Evolutionary conservation across 2,888 invertebrate species (phyloP), one percentile per base, ranked within the genome.

Genomic region (Lasius platythorax): DNA sequence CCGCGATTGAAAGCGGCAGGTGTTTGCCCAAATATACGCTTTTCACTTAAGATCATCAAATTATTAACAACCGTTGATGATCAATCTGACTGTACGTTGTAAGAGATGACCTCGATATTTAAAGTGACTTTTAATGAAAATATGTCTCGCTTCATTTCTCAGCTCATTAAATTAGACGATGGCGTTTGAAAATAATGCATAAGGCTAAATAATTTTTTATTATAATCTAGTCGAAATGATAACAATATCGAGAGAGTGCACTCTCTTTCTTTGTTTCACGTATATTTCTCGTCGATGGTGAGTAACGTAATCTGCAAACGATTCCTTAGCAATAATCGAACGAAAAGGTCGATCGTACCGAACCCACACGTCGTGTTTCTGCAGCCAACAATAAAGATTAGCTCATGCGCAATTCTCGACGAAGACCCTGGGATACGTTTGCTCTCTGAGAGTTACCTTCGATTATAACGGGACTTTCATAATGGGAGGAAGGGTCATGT

Each of bases 311-410:
- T 79, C 56, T 86, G 72, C 64, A 67, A 67, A 37, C 58, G 74
- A 85, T 82, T 81, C 33, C 81, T 84, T 82, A 79, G 79, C 85
- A 82, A 79, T 72, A 53, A 75, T 43, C 68, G 53, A 61, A 67
- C 8, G 85, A 63, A 91, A 90, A 90, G 90, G 88, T 91, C 91
- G 88, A 23, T 23, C 58, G 58, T 37, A 82, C 83, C 76, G 75
- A 70, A 72, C 85, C 82, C 64, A 74, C 68, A 30, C 33, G 33
- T 63, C n/a, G 75, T 85, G 79, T 88, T 87, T 86, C 75, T 66
- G 43, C 64, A 50, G 70, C 15, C 85, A 86, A 88, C 83, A 89
- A 89, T 88, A 92, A 92, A 92, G 91, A 90, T 92, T 90, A 88
- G 28, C 70, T 83, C 64, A 61, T 76, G 50, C 87, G 81, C 50